Base-by-base conservation (phyloP, 2,888 invertebrate species). In the Hydraecia micacea region DNA sequence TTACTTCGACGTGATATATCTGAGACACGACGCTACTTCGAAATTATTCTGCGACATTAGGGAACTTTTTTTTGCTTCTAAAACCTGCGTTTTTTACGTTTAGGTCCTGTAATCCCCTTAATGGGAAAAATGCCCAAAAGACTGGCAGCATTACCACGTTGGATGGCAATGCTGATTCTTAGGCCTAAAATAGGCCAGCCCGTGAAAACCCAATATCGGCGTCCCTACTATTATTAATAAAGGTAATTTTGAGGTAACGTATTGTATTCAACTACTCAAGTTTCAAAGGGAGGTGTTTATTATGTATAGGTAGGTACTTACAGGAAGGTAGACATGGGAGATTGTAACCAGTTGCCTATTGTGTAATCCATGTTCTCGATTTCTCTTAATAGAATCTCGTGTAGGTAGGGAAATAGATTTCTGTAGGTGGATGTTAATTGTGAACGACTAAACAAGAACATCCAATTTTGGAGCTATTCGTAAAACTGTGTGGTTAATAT, bases 231-330 rank as follows among this genome's bases (percentile, higher is more conserved):
- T 28, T 77, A 72, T 70, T 73, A 82, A 70, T 75, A 78, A 75
- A 65, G 69, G 75, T n/a, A 73, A 68, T 77, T 77, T 75, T 62
- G 78, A 73, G 55, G 36, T 58, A 62, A 36, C 62, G 55, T 81
- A 84, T 78, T 81, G 85, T 84, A 76, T 65, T 39, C 65, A 75
- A 78, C 63, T 65, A 52, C 72, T 55, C 42, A 84, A 84, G 60
- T 77, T 81, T 71, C 42, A 28, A 55, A 42, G 42, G 60, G 70
- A 70, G 73, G 21, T 39, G 39, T 68, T 73, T 70, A 63, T 76
- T n/a, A 39, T 67, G n/a, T 32, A 32, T 32, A 32, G 32, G 32
- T 46, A 55, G 7, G 15, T 65, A 69, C 25, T n/a, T 46, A 8
- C 6, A 67, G 49, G 21, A 70, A 62, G 55, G 65, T 77, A 72